These are phyloP conservation scores for Mesochorus sp. DNA, from an alignment of 2,888 invertebrate species.

Conservation along the genomic window DNA sequence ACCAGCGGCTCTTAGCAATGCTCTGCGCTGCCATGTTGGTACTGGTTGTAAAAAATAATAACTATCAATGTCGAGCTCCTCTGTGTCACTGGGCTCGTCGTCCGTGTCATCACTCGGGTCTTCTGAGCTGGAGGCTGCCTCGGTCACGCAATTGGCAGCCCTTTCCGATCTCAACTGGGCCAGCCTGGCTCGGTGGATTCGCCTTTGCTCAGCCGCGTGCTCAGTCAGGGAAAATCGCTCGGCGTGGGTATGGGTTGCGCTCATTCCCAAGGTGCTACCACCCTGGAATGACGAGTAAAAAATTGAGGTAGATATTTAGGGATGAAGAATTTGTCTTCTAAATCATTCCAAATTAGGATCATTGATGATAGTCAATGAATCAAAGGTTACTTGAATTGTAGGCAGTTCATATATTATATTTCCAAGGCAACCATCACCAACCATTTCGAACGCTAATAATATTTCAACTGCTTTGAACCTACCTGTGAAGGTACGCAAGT, in stretches of 20 bases:
- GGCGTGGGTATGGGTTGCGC: slow-evolving; percentile 87
- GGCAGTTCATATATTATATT: too few relatives aligned
- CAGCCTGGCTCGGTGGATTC: slow-evolving; percentile 92
- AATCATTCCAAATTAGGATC: too few relatives aligned
- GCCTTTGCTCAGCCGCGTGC: slow-evolving; percentile 94
- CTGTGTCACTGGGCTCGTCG: slow-evolving; percentile 91
- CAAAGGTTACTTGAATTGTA: too few relatives aligned
- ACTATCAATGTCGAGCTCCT: slow-evolving; percentile 93
- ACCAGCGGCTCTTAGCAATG: slow-evolving; percentile 94
- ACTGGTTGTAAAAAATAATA: slow-evolving; percentile 96
- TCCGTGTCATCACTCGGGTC: slow-evolving; percentile 90
- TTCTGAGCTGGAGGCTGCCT: slow-evolving; percentile 88
- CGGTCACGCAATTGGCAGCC: slow-evolving; percentile 82
- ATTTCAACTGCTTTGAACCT: too few relatives aligned
- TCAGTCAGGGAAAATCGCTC: slow-evolving; percentile 92
- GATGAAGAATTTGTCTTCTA: too few relatives aligned
- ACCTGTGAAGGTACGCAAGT: slow-evolving; percentile 96
- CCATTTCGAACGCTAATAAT: too few relatives aligned
- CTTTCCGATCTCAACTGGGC: slow-evolving; percentile 88
- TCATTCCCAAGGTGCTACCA: slow-evolving; percentile 93
- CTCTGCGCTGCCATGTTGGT: slow-evolving; percentile 94
- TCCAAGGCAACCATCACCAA: too few relatives aligned
- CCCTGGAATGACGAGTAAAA: slow-evolving; percentile 77
- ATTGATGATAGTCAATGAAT: too few relatives aligned
- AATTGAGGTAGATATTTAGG: too few relatives aligned